Percentiles rank a stretch among this genome's conserved stretches.
Evolutionary conservation across 2,113 vertebrate genomes (phyloP).

Genomic region (Paedocypris sp.): DNA sequence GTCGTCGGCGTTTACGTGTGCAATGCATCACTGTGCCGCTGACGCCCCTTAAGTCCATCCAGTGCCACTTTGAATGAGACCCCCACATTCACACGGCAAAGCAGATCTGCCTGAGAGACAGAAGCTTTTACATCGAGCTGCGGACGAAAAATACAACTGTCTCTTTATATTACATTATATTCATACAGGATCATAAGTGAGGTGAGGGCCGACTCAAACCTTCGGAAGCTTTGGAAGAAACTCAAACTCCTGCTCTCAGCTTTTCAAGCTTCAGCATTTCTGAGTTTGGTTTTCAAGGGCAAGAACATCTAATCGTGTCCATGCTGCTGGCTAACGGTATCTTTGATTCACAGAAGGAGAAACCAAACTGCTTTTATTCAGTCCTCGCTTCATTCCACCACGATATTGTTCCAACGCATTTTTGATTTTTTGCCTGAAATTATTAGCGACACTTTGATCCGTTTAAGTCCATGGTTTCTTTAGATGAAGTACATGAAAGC

Average conservation of each 20-base stretch:
- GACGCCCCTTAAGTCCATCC: conserved; percentile 48
- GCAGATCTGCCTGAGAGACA: conserved; percentile 45
- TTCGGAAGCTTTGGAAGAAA: too few relatives aligned
- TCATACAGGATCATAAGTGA: too few relatives aligned
- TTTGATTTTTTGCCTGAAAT: conserved; percentile 36
- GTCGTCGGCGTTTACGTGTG: conserved; percentile 41
- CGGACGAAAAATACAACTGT: conserved; percentile 11
- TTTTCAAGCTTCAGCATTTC: neutral
- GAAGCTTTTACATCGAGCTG: conserved; percentile 38
- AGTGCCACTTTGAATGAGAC: conserved; percentile 50
- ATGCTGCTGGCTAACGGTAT: neutral
- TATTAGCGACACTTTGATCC: conserved; percentile 46
- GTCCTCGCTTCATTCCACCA: conserved; percentile 38
- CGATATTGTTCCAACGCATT: conserved; percentile 39
- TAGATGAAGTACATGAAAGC: conserved; percentile 48
- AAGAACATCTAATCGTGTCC: conserved; percentile 7
- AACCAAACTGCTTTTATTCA: conserved; percentile 40
- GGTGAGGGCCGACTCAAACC: too few relatives aligned
- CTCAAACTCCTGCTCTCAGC: neutral
- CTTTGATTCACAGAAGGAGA: conserved; percentile 18
- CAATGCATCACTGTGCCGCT: conserved; percentile 43
- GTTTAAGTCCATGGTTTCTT: conserved; percentile 40
- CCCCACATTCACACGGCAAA: conserved; percentile 41
- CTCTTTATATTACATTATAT: conserved; percentile 41
- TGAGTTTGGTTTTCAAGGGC: conserved; percentile 26